Evolutionary conservation across 2,113 vertebrate genomes (phyloP).

Genomic region (Anas platyrhynchos): DNA sequence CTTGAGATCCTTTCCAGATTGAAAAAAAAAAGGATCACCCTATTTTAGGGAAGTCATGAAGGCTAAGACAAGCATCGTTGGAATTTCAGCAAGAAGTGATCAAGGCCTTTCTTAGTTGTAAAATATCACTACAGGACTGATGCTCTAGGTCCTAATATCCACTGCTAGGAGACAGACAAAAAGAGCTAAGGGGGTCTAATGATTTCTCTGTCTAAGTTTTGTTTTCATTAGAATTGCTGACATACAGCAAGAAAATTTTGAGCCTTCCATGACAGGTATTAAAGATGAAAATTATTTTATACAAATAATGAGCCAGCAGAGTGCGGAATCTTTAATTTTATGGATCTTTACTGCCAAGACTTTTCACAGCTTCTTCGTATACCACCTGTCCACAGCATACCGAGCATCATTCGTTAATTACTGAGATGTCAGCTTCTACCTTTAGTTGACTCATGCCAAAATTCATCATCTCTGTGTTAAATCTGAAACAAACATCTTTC

Average conservation of each 20-base stretch:
- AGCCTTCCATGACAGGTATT: background rate
- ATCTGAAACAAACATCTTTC: background rate
- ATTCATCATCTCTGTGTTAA: background rate
- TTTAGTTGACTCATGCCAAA: background rate
- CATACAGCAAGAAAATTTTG: background rate
- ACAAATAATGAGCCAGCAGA: background rate
- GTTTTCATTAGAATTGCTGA: background rate
- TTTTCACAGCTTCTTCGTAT: background rate
- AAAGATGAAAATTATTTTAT: background rate
- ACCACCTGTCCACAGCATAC: background rate
- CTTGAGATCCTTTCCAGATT: background rate
- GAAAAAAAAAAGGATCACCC: background rate
- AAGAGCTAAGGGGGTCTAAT: background rate
- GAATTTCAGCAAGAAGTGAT: background rate
- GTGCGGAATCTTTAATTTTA: background rate
- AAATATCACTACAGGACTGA: background rate
- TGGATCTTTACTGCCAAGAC: background rate
- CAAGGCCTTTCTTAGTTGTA: background rate
- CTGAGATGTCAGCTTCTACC: constrained; percentile 1
- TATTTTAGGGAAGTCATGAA: constrained; percentile 4
- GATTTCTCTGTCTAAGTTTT: background rate
- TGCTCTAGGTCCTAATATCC: background rate
- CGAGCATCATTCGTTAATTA: background rate
- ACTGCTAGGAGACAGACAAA: background rate
- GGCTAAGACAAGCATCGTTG: background rate